These are phyloP conservation scores for Saguinus imperator DNA, from an alignment of 2,113 vertebrate genomes.

Conservation along the genomic window DNA sequence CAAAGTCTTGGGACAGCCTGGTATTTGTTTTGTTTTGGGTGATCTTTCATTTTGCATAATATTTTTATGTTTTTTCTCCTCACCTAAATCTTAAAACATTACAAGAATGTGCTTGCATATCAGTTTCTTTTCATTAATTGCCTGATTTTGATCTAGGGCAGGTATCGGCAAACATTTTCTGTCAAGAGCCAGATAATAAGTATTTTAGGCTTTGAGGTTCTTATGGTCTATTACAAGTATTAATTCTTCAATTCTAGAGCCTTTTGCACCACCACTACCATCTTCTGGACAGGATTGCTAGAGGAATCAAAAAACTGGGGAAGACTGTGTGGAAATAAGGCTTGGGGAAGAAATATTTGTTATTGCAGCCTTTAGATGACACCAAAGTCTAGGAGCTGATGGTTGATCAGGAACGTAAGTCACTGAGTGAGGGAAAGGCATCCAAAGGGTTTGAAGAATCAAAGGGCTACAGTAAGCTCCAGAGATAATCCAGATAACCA, in stretches of 20 bases:
- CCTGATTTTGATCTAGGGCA: slow-evolving; percentile 7
- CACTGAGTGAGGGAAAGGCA: background rate
- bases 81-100: slow-evolving; percentile 40
- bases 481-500: background rate
- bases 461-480: background rate
- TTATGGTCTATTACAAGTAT: background rate
- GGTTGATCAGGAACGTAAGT: background rate
- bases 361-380: background rate
- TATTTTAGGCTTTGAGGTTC: slow-evolving; percentile 2
- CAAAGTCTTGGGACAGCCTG: background rate
- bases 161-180: slow-evolving; percentile 1
- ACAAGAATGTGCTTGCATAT: background rate
- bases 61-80: background rate
- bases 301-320: background rate
- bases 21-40: background rate
- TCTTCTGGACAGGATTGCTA: background rate
- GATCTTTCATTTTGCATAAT: slow-evolving; percentile 23
- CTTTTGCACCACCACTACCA: background rate
- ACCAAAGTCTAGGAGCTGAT: background rate
- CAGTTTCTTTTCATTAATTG: slow-evolving; percentile 28
- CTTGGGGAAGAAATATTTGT: background rate
- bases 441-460: background rate
- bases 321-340: background rate
- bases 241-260: background rate
- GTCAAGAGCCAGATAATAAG: background rate